Evolutionary conservation across 1,140 invertebrate genomes (phyloP).

Genomic region (Sesamia nonagrioides): DNA sequence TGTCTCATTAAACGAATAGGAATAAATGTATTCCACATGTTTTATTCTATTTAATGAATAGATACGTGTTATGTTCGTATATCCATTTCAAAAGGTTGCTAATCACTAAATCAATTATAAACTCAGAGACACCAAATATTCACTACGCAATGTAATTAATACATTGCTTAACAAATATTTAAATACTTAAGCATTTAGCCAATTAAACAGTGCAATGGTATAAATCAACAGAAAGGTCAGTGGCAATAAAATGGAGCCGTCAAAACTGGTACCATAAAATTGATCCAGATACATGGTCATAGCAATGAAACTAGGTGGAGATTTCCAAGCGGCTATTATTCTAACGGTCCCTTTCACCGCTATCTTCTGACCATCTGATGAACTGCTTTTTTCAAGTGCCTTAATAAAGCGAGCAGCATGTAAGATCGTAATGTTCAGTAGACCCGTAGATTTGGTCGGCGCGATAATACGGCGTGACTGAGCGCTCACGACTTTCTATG

Average conservation of each 20-base stretch:
- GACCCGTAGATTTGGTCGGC: slow-evolving; percentile 78
- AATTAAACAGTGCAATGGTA: slow-evolving; percentile 43
- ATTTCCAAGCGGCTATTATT: slow-evolving; percentile 78
- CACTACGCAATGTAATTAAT: slow-evolving; percentile 43
- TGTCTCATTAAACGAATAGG: slow-evolving; percentile 57
- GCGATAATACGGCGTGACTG: slow-evolving; percentile 83
- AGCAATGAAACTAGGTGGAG: slow-evolving; percentile 65
- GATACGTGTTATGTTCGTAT: background rate
- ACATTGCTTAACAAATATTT: slow-evolving; percentile 25
- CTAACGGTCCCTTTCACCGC: slow-evolving; percentile 85
- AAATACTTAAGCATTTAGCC: slow-evolving; percentile 43
- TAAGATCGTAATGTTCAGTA: slow-evolving; percentile 83
- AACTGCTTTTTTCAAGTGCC: slow-evolving; percentile 82
- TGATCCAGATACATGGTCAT: slow-evolving; percentile 62
- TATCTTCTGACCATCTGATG: slow-evolving; percentile 83
- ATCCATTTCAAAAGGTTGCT: slow-evolving; percentile 9
- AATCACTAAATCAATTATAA: slow-evolving; percentile 27
- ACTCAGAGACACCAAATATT: background rate
- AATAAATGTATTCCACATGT: slow-evolving; percentile 54
- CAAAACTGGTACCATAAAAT: slow-evolving; percentile 61
- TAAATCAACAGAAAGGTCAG: slow-evolving; percentile 59
- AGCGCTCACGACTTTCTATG: slow-evolving; percentile 82
- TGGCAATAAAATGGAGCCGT: slow-evolving; percentile 58
- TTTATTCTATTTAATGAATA: slow-evolving; percentile 40
- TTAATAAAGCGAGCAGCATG: slow-evolving; percentile 84